A percentile compares a stretch with the other conserved stretches of the same genome.
These are phyloP conservation scores for Peromyscus leucopus DNA, from an alignment of 2,113 vertebrate genomes.

Conservation along the genomic window DNA sequence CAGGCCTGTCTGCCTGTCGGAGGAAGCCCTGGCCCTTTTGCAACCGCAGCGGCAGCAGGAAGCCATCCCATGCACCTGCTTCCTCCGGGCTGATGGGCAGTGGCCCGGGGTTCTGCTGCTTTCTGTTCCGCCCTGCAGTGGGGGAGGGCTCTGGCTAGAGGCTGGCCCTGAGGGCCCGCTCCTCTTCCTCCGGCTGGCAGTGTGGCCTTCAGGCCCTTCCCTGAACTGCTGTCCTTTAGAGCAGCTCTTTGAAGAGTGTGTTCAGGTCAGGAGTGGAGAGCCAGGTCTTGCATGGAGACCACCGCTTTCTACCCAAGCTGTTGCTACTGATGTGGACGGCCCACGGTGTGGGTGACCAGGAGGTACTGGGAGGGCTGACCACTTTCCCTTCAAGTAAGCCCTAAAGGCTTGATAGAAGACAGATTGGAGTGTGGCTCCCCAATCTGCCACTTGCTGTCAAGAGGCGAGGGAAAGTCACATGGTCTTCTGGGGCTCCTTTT, in stretches of 20 bases:
- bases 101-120: not conserved
- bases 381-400: not conserved
- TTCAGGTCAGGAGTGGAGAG: not conserved
- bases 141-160: not conserved
- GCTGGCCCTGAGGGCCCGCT: not conserved
- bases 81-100: slow-evolving; percentile 55
- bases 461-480: not conserved
- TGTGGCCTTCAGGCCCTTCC: slow-evolving; percentile 2
- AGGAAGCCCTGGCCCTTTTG: slow-evolving; percentile 60
- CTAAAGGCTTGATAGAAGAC: not conserved
- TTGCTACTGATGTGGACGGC: not conserved
- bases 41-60: slow-evolving; percentile 71
- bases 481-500: slow-evolving; percentile 28
- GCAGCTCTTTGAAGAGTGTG: not conserved
- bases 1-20: slow-evolving; percentile 10
- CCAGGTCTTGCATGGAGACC: not conserved
- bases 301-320: not conserved
- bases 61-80: slow-evolving; percentile 81
- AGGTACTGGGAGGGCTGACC: not conserved
- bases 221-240: not conserved
- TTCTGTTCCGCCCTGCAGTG: slow-evolving; percentile 52
- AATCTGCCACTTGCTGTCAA: not conserved
- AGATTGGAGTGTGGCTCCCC: not conserved
- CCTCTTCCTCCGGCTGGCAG: slow-evolving; percentile 32
- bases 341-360: not conserved